phyloP scores from a whole-genome alignment of 2,888 invertebrate species.

The Epistrophe eligans region DNA sequence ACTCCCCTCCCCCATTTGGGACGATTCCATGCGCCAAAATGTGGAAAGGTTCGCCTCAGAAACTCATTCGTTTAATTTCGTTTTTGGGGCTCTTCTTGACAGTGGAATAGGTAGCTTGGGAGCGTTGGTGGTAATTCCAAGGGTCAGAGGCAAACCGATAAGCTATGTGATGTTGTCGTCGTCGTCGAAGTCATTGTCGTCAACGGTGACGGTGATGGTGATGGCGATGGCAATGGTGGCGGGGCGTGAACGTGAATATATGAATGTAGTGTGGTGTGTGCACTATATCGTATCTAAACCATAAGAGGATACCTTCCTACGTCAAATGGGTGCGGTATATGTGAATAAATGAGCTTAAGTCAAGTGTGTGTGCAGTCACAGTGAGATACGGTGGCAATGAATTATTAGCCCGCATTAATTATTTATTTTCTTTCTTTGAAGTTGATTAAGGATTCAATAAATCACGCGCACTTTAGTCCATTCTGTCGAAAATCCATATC shows the following conservation, averaged over 20 bases:
- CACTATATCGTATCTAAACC: background rate
- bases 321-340: constrained; percentile 74
- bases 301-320: constrained; percentile 52
- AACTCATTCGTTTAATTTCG: constrained; percentile 71
- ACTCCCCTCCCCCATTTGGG: background rate
- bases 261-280: constrained; percentile 32
- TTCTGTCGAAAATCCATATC: constrained; percentile 23
- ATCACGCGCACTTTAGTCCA: constrained; percentile 56
- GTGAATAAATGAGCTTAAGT: constrained; percentile 68
- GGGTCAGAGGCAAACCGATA: constrained; percentile 75
- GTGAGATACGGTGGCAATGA: constrained; percentile 72
- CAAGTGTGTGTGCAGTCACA: constrained; percentile 45
- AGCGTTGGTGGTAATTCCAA: constrained; percentile 55
- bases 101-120: constrained; percentile 39
- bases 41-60: constrained; percentile 62
- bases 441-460: constrained; percentile 71
- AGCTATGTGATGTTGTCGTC: constrained; percentile 74
- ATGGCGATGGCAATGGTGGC: constrained; percentile 35
- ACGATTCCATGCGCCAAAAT: constrained; percentile 31
- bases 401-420: constrained; percentile 73
- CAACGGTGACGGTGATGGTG: constrained; percentile 41
- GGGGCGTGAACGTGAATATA: background rate
- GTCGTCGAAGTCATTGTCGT: constrained; percentile 69
- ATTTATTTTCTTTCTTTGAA: constrained; percentile 74
- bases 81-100: constrained; percentile 63